Conservation (phyloP, 2,888 invertebrate species). For the Synergus gifuensis region DNA sequence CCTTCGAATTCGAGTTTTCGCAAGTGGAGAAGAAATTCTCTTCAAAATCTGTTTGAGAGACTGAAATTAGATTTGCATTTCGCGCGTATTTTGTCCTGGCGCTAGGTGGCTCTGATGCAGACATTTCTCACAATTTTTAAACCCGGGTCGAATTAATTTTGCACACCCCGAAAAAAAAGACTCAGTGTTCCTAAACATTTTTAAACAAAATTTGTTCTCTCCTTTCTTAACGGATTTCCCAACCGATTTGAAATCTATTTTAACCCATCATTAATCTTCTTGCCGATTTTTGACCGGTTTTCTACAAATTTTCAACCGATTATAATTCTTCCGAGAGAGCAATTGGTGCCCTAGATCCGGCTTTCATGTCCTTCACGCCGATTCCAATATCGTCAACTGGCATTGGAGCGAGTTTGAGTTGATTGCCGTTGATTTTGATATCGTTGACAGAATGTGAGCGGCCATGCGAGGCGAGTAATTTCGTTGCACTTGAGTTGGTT, state of each 20-base stretch:
- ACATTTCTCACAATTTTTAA: not conserved
- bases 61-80: not conserved
- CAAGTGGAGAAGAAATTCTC: not conserved
- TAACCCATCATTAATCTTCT: not conserved
- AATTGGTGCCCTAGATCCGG: constrained; percentile 73
- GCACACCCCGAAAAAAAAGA: too few relatives aligned
- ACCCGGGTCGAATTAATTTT: too few relatives aligned
- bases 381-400: constrained; percentile 80
- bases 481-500: constrained; percentile 75
- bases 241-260: not conserved
- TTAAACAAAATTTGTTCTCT: not conserved
- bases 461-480: constrained; percentile 81
- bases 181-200: not conserved
- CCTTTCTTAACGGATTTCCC: not conserved
- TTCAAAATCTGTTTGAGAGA: not conserved
- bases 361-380: constrained; percentile 74
- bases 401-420: constrained; percentile 84
- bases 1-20: not conserved
- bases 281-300: not conserved
- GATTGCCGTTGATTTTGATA: constrained; percentile 87
- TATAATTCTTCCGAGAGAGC: constrained; percentile 74
- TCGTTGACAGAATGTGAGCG: constrained; percentile 87
- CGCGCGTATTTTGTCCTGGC: not conserved
- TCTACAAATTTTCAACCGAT: constrained; percentile 40
- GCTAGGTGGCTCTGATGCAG: not conserved